Evolutionary conservation across 2,888 invertebrate genomes (phyloP), one percentile per base, ranked within the genome.

Genomic region (Nesidiocoris tenuis): DNA sequence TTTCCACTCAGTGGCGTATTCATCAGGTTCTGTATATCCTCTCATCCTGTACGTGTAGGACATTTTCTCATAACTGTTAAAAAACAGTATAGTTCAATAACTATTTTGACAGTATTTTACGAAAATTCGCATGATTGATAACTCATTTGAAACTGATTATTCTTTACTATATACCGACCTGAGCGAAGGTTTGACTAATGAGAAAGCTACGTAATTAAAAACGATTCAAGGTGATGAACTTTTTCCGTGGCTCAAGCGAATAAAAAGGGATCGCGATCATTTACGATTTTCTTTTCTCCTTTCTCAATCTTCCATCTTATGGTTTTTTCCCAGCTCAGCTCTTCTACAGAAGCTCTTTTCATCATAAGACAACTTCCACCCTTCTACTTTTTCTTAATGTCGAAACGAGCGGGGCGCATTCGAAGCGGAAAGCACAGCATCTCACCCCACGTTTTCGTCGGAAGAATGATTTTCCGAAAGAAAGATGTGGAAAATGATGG

Each of bases 401-500:
- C 17, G 57, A 59, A 19, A 39, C 21, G 72, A 18, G 39, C 61
- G 63, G 22, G 21, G 67, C 39, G 55, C 72, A 61, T 39, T 61
- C 63, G 61, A 61, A 61, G 72, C 55, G 72, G 61, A 61, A 72
- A 70, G 19, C 54, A 17, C 56, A 18, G 54, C 56, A 54, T 18
- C 17, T 16, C 55, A 19, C 22, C 55, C 56, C 39, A 16, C 18
- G 17, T 56, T 59, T 57, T 24, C 61, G 57, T 39, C 24, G 24
- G 54, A 25, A 61, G 63, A 72, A 72, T 63, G 72, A 72, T 72
- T 72, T 54, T 39, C 61, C 54, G 61, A 54, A 61, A 65, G 39
- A 65, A 22, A 65, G 65, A 65, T 21, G 63, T n/a, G 25, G 66
- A 66, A 67, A 75, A 59, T 16, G 17, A 17, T 12, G 22, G 61